Evolutionary conservation across 1,140 invertebrate species (phyloP), one percentile per base, ranked within the genome.

Genomic region (Homalodisca vitripennis): DNA sequence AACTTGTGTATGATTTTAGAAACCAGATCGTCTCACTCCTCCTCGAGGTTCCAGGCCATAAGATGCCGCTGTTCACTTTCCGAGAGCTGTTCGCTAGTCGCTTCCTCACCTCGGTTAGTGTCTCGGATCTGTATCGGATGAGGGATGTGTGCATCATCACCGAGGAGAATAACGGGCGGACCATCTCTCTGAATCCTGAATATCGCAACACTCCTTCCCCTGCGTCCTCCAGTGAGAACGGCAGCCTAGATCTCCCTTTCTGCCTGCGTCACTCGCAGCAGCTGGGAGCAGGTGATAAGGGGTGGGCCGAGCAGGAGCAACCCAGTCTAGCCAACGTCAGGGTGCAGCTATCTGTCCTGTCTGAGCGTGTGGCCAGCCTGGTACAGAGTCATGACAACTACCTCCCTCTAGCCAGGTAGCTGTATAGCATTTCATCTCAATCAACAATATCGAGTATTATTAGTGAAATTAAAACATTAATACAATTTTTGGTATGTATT

Each of bases 21-120:
- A 79, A 80, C 34, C 83, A 87, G 75, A 82, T 85, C 30, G 78
- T 84, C 10, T 77, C 81, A 20, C 73, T 88, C 24, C 77, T 88
- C 2, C 78, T 84, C 75, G 89, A 94, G 77, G 89, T 92, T 41
- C 91, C 92, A 51, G 87, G 87, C 1, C 86, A 90, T 75, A 84
- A 85, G 71, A 80, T 95, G 70, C 92, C 92, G 1, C 83, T 95
- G 30, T 93, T 93, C 76, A 92, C 92, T 79, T 93, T 95, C 73
- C 86, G 92, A 66, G 91, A 94, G 79, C 82, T 94, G 72, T 92
- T 91, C 78, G 92, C 95, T 79, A 89, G 87, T 73, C 86, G 92
- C 68, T 95, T 89, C 75, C 86, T 92, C 78, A 86, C 87, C 51
- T 88, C 89, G 0, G 87, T 94, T 22, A 89, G 89, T 73, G 86